phyloP scores from a whole-genome alignment of 2,888 invertebrate species.

The Cyrtodaria siliqua region DNA sequence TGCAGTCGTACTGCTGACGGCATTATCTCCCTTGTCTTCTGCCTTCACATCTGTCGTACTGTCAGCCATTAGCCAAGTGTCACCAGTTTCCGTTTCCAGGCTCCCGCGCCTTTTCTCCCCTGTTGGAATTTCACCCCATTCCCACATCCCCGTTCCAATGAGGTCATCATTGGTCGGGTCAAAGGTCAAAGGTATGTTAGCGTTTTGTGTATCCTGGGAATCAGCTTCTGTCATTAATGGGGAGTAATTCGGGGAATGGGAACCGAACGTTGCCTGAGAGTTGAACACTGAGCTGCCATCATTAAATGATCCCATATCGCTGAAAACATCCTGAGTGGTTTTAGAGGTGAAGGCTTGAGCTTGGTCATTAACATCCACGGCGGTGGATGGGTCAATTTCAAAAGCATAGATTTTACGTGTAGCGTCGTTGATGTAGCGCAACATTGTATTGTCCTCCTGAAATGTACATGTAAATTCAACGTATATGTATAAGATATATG shows the following conservation, averaged over 20 bases:
- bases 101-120: conserved; percentile 18
- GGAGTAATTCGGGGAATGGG: neutral
- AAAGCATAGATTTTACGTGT: conserved; percentile 84
- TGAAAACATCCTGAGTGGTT: conserved; percentile 54
- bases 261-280: neutral
- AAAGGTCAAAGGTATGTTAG: neutral
- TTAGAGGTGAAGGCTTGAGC: conserved; percentile 6
- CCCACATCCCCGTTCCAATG: conserved; percentile 69
- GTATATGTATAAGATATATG: no score
- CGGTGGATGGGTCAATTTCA: conserved; percentile 75
- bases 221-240: neutral
- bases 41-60: conserved; percentile 29
- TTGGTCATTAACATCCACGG: conserved; percentile 1
- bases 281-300: conserved; percentile 8
- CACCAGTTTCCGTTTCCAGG: conserved; percentile 29
- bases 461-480: no score
- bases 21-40: conserved; percentile 25
- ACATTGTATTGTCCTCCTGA: conserved; percentile 88
- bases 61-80: conserved; percentile 35
- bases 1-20: conserved; percentile 47
- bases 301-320: conserved; percentile 62
- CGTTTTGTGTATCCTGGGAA: neutral
- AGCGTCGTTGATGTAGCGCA: conserved; percentile 87
- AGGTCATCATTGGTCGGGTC: conserved; percentile 10
- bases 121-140: conserved; percentile 45